Evolutionary conservation across 2,797 vertebrate genomes (phyloP).

Genomic region (Glyptemys insculpta): DNA sequence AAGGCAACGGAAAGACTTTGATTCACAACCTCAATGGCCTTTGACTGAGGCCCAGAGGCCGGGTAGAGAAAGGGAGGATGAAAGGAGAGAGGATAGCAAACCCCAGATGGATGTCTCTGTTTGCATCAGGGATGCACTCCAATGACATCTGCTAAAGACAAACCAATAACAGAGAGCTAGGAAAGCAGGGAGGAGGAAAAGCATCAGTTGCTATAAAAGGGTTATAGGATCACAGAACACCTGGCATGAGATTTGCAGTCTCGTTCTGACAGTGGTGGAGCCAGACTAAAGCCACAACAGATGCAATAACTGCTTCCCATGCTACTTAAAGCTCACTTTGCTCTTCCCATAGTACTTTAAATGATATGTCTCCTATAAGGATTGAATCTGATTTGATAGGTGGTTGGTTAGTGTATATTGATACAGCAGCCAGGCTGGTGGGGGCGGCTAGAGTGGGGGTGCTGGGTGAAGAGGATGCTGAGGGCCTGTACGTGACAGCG

Average conservation of each 20-base stretch:
- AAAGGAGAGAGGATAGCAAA: background rate
- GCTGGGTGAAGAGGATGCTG: background rate
- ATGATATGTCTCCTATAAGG: background rate
- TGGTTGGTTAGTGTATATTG: background rate
- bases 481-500: no score
- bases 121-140: no score
- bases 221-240: background rate
- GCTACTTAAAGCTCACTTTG: background rate
- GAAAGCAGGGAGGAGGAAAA: background rate
- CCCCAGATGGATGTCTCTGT: background rate
- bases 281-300: background rate
- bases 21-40: background rate
- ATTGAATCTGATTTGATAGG: background rate
- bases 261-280: background rate
- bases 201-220: no score
- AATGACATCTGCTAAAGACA: no score
- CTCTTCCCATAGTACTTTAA: background rate
- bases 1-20: background rate
- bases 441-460: background rate
- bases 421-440: background rate
- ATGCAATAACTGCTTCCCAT: background rate
- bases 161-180: background rate
- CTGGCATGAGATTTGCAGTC: background rate
- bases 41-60: fast-evolving
- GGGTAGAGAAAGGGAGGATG: background rate